Base-by-base conservation (phyloP, 2,113 vertebrate genomes). In the Vicugna pacos region DNA sequence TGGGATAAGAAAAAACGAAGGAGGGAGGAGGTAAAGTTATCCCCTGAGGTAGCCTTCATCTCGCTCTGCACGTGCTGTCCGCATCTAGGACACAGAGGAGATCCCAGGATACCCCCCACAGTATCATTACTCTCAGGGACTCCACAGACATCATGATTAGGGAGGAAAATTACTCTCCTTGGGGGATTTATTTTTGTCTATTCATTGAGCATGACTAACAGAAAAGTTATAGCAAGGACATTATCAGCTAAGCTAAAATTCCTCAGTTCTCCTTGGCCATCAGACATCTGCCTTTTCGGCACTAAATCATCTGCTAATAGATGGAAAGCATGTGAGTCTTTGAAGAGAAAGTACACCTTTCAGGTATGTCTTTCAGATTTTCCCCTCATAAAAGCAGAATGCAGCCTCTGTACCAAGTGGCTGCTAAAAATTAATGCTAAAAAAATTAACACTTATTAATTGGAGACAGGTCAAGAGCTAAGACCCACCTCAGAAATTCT, bases 161-260 rank as follows among this genome's bases (percentile, higher is more conserved):
- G 56, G 46, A 65, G 17, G 14, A 80, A 92, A 92, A 87, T 52
- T 35, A 77, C 30, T 60, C 28, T 93, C 14, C 64, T 89, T 58
- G 24, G 35, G 28, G 28, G 86, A 90, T 42, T 89, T 76, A 86
- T 95, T 95, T 77, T 91, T 76, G 22, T 87, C 52, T 50, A 81
- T 64, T 84, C 62, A 96, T 60, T 86, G 38, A 94, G 30, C n/a
- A 28, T 93, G 82, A 94, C 70, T 50, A 92, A 75, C 26, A 90
- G 50, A 90, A 93, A 82, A 95, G 35, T 46, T 64, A 79, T 10
- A 67, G 5, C 52, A 97, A 52, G 5, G 88, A 67, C 87, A 83
- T 56, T 35, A 83, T 60, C 24, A 60, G 28, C 30, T 65, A 87
- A 79, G 54, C 1, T 42, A 19, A 50, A 85, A 9, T 9, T 84